Percentiles rank a stretch among this genome's conserved stretches.
Conservation (phyloP, 2,113 vertebrate species). For the Tragelaphus strepsiceros region DNA sequence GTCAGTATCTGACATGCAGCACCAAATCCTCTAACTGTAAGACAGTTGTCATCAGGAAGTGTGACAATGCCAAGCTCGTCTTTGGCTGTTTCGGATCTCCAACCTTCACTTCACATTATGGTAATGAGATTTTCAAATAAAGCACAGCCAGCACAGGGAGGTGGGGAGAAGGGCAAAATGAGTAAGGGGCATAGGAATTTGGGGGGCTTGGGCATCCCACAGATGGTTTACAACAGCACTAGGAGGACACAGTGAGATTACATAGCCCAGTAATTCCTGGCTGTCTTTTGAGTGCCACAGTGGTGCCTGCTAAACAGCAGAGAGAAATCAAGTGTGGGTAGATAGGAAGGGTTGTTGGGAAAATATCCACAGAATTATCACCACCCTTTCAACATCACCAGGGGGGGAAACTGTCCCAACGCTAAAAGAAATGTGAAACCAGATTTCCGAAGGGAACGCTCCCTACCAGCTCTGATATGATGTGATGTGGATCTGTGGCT, state of each 20-base stretch:
- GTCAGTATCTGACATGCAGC: not conserved
- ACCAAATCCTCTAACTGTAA: not conserved
- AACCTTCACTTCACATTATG: not conserved
- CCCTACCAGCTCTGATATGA: not conserved
- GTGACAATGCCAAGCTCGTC: not conserved
- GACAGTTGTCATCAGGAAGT: not conserved
- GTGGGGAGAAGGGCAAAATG: not conserved
- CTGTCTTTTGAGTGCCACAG: not conserved
- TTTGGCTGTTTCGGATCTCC: not conserved
- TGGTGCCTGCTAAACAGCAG: not conserved
- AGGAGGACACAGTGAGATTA: not conserved
- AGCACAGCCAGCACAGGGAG: not conserved
- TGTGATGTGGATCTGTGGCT: slow-evolving; percentile 14
- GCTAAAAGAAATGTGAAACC: slow-evolving; percentile 59
- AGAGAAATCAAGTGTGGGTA: not conserved
- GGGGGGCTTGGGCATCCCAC: not conserved
- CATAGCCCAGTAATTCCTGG: not conserved
- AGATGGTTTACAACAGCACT: not conserved
- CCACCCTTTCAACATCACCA: slow-evolving; percentile 40
- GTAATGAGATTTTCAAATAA: slow-evolving; percentile 48
- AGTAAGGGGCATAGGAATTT: not conserved
- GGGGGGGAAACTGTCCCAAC: slow-evolving; percentile 35
- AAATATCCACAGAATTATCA: slow-evolving; percentile 21
- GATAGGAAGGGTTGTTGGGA: not conserved
- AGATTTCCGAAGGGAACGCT: slow-evolving; percentile 50